A percentile compares a stretch with the other conserved stretches of the same genome.
These are phyloP conservation scores for Tolmerus cingulatus DNA, from an alignment of 2,888 invertebrate genomes.

Conservation along the genomic window DNA sequence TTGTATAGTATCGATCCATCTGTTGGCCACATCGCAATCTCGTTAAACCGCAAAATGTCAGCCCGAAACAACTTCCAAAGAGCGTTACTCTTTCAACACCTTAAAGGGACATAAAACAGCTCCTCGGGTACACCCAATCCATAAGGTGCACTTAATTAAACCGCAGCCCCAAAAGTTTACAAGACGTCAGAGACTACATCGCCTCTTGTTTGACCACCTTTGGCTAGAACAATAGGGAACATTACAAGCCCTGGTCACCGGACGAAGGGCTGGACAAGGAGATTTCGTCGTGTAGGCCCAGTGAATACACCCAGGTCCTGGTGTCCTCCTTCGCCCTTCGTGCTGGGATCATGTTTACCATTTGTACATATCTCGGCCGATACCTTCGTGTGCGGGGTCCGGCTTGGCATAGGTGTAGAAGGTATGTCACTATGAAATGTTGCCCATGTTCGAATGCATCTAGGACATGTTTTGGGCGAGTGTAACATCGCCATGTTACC, in stretches of 20 bases:
- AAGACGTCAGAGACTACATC: constrained; percentile 37
- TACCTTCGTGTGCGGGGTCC: background rate
- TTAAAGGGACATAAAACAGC: constrained; percentile 44
- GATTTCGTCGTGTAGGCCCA: constrained; percentile 34
- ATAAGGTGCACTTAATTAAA: constrained; percentile 52
- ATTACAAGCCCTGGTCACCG: background rate
- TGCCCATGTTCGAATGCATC: constrained; percentile 42
- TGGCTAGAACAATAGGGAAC: constrained; percentile 44
- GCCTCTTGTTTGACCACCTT: constrained; percentile 50
- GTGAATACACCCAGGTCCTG: constrained; percentile 19
- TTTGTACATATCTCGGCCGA: constrained; percentile 30
- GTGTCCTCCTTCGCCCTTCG: constrained; percentile 16
- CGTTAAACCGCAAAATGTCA: constrained; percentile 2
- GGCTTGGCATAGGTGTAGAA: constrained; percentile 37
- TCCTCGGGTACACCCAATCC: constrained; percentile 50
- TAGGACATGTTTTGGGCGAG: constrained; percentile 44
- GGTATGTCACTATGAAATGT: constrained; percentile 44
- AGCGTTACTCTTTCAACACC: constrained; percentile 25
- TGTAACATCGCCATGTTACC: constrained; percentile 34
- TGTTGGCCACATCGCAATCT: background rate
- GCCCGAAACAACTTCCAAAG: background rate
- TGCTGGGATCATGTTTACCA: constrained; percentile 8
- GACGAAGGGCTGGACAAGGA: constrained; percentile 40
- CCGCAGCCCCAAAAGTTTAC: constrained; percentile 48
- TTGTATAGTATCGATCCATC: constrained; percentile 16